Evolutionary conservation across 2,888 invertebrate genomes (phyloP), one percentile per base, ranked within the genome.

Genomic region (Drosophila conformis): DNA sequence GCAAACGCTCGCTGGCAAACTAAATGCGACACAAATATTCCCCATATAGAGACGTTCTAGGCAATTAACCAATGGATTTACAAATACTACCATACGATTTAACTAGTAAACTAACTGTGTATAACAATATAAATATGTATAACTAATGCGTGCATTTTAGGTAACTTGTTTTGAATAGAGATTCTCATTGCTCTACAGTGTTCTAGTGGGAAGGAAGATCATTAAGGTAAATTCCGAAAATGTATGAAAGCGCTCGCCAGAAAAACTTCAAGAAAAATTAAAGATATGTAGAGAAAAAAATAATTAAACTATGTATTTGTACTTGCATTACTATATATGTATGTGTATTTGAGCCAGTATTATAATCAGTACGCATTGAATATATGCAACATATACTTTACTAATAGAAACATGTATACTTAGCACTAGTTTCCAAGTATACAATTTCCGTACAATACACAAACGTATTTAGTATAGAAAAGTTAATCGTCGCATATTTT

Each of bases 1-100:
- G 94, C 59, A 93, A 93, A 72, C 92, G 93, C 21, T 80, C 87
- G 11, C 36, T 68, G 62, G 82, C 73, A 52, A 84, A 89, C 59
- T 88, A 88, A 86, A 33, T 40, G 15, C n/a, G n/a, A 53, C 58
- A 18, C 27, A n/a, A 31, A 49, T 21, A 53, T 33, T 6, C n/a
- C 29, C 29, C n/a, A 21, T n/a, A 51, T 42, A 60, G 21, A 76
- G 49, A 57, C 62, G 65, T 62, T 63, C 67, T 71, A 76, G 59
- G 42, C 56, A 64, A 67, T 35, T 57, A 54, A 71, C 52, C 61
- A 49, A 63, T 65, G 62, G 54, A 78, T 61, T 58, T 29, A 66
- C 57, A 58, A 13, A 70, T 42, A 76, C 40, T 60, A 66, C 52
- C 10, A 48, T 53, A 69, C 18, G 18, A 65, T 70, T 70, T 59